Evolutionary conservation across 1,140 invertebrate genomes (phyloP), one percentile per base, ranked within the genome.

Genomic region (Macrostomum lignano): DNA sequence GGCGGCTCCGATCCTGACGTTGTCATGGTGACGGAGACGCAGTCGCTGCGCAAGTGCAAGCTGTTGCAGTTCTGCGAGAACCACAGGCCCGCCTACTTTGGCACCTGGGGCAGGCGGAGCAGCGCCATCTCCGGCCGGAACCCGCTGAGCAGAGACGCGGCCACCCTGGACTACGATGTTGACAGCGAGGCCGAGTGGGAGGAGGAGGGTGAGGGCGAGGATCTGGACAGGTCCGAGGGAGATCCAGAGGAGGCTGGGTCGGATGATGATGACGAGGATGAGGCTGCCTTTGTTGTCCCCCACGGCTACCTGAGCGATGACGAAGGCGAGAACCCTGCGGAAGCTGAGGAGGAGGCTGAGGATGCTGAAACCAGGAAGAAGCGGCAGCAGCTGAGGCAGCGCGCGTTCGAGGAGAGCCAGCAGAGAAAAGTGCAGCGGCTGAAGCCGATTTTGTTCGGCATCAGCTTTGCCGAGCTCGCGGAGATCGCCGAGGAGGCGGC

Each of bases 111-210:
- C 17, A 86, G 86, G 47, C 69, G 64, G 39, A 73, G 72, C 40
- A 39, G 46, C 9, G 39, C 36, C 17, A 61, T 94, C 15, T 68
- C 49, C 19, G 62, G 73, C 1, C 64, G 74, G 29, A 67, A 60
- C 36, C 86, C 84, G 7, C 74, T 84, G 47, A 65, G 55, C 9
- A 67, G 69, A 51, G 79, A 86, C 55, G 58, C 64, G 50, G 70
- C 74, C 50, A 58, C 17, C 29, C 7, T 86, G 40, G 81, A 94
- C 53, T 96, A 96, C 48, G 77, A 86, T 47, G 66, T 84, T 21
- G 81, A 96, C 55, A 88, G 78, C 20, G 86, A 93, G 47, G 81
- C 84, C 32, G 86, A 94, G 48, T 94, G 86, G 86, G 86, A 94
- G 52, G 82, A 93, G 46, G 84, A 91, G 26, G 81, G 82, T 39